Evolutionary conservation across 2,113 vertebrate genomes (phyloP).

Genomic region (Pituophis catenifer): DNA sequence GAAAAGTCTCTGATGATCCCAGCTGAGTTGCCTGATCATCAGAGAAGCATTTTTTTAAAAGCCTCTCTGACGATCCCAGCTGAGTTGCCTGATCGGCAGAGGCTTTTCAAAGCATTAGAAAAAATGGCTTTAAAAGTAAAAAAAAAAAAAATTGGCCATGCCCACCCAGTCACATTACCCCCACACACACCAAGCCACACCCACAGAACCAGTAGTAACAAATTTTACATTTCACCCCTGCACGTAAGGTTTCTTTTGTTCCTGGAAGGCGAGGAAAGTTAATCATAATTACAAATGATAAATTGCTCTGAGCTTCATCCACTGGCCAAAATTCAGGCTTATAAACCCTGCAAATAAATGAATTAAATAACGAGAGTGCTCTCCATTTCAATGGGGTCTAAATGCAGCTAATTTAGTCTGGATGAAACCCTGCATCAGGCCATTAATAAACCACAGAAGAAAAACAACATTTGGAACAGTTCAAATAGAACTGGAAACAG

Average conservation of each 20-base stretch:
- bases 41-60: no score
- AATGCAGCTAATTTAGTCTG: neutral
- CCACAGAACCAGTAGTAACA: no score
- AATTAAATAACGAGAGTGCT: neutral
- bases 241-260: neutral
- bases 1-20: no score
- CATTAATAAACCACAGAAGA: neutral
- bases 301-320: neutral
- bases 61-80: no score
- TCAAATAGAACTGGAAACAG: neutral
- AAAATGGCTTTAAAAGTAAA: no score
- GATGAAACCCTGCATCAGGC: neutral
- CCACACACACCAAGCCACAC: no score
- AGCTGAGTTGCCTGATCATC: no score
- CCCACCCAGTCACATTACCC: no score
- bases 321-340: neutral
- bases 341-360: neutral
- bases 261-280: neutral
- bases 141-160: no score
- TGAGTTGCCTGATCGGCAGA: no score
- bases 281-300: neutral
- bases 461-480: neutral
- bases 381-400: neutral
- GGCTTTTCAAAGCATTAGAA: no score
- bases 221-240: no score